These are phyloP conservation scores for Gonioctena quinquepunctata DNA, from an alignment of 1,140 invertebrate species.

Conservation along the genomic window DNA sequence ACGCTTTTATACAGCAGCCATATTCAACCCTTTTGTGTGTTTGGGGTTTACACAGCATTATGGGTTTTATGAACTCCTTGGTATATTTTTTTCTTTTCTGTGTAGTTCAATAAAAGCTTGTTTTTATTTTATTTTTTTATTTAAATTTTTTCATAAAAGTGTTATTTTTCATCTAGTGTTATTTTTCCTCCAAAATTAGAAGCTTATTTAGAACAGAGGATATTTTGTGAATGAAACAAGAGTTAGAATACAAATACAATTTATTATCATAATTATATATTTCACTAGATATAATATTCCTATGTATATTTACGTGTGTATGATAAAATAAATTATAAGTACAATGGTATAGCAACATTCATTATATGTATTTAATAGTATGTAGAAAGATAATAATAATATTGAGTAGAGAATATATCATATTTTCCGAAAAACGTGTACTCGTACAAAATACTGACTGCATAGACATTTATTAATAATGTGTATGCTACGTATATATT, in stretches of 20 bases:
- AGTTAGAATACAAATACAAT: slow-evolving; percentile 56
- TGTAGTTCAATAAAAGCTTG: too few relatives aligned
- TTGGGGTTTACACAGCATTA: too few relatives aligned
- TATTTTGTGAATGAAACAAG: background rate
- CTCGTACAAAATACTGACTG: slow-evolving; percentile 55
- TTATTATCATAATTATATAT: slow-evolving; percentile 57
- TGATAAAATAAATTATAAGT: slow-evolving; percentile 55
- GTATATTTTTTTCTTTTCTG: too few relatives aligned
- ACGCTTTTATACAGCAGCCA: too few relatives aligned
- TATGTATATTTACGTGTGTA: slow-evolving; percentile 55
- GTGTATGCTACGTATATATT: slow-evolving; percentile 49
- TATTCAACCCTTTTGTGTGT: too few relatives aligned
- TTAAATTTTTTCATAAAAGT: too few relatives aligned
- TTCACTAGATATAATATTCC: slow-evolving; percentile 56
- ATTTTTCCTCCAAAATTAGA: too few relatives aligned
- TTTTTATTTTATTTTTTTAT: too few relatives aligned
- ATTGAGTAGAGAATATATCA: slow-evolving; percentile 52
- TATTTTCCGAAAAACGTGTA: slow-evolving; percentile 55
- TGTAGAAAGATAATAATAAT: slow-evolving; percentile 55
- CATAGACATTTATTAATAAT: slow-evolving; percentile 37
- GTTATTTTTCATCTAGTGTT: too few relatives aligned
- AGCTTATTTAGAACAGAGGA: too few relatives aligned
- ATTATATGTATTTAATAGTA: slow-evolving; percentile 53
- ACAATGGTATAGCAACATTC: slow-evolving; percentile 57
- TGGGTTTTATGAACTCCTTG: too few relatives aligned